These are phyloP conservation scores for Psophia crepitans DNA, from an alignment of 2,113 vertebrate species.

Conservation along the genomic window DNA sequence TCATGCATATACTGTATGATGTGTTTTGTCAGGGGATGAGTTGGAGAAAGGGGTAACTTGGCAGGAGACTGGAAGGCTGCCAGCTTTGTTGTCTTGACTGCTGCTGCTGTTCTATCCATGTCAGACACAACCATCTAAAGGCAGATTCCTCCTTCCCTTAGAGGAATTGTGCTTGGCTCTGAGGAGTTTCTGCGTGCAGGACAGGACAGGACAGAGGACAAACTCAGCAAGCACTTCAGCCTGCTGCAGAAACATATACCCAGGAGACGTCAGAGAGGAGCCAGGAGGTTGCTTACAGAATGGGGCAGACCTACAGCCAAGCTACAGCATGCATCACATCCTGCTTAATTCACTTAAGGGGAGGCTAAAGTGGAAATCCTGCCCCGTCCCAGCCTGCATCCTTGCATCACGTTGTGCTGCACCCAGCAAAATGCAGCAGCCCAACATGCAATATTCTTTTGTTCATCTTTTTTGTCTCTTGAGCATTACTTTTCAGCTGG, in stretches of 20 bases:
- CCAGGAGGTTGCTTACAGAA: not conserved
- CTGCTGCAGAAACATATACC: not conserved
- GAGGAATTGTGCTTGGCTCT: not conserved
- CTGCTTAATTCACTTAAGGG: not conserved
- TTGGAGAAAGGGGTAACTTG: not conserved
- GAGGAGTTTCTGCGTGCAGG: not conserved
- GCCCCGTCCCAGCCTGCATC: not conserved
- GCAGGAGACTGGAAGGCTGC: constrained; percentile 16
- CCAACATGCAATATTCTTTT: not conserved
- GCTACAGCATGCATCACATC: not conserved
- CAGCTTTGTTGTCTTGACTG: not conserved
- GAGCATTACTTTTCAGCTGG: not conserved
- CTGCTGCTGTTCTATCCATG: not conserved
- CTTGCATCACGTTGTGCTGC: not conserved
- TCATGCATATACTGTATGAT: not conserved
- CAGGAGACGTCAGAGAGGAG: not conserved
- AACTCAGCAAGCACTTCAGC: not conserved
- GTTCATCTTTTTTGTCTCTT: not conserved
- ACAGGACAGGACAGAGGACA: not conserved
- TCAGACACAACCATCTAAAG: not conserved
- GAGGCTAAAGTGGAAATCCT: not conserved
- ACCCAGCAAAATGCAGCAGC: not conserved
- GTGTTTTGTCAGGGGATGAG: constrained; percentile 35
- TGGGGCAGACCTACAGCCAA: not conserved
- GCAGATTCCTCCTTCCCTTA: not conserved